Evolutionary conservation across 2,113 vertebrate species (phyloP).

Genomic region (Genyomyrus donnyi): DNA sequence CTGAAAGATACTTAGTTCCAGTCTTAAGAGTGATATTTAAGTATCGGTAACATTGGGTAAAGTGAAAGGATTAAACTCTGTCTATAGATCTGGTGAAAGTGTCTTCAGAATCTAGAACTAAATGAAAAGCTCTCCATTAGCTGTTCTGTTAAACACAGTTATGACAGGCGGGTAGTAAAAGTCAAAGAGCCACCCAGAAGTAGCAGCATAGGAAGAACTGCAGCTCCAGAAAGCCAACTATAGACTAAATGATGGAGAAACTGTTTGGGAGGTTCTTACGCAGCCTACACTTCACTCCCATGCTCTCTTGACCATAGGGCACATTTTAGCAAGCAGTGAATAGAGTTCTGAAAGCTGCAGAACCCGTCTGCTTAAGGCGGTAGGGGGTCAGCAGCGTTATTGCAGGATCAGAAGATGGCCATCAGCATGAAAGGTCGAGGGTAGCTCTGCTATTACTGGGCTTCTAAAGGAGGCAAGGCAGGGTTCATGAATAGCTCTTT

Average conservation of each 20-base stretch:
- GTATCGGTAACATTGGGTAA: neutral
- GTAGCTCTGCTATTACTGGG: slow-evolving; percentile 32
- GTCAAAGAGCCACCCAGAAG: neutral
- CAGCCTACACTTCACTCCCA: neutral
- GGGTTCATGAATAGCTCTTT: slow-evolving; percentile 45
- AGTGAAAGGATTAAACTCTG: neutral
- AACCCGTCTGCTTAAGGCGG: neutral
- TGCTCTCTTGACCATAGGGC: neutral
- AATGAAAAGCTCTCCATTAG: slow-evolving; percentile 19
- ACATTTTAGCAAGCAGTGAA: neutral
- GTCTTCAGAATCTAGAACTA: neutral
- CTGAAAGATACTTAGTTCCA: neutral
- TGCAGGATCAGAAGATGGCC: slow-evolving; percentile 39
- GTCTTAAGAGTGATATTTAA: neutral
- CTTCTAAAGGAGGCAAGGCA: neutral
- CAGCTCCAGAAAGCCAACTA: neutral
- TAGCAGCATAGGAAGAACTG: neutral
- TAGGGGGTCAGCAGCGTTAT: slow-evolving; percentile 52
- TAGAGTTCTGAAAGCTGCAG: neutral
- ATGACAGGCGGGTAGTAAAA: slow-evolving; percentile 27
- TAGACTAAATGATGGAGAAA: neutral
- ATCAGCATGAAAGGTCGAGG: slow-evolving; percentile 30
- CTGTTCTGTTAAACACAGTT: slow-evolving; percentile 26
- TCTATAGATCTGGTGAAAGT: neutral
- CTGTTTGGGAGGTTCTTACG: neutral